These are phyloP conservation scores for Pachycephala philippinensis DNA, from an alignment of 2,113 vertebrate species.

Conservation along the genomic window DNA sequence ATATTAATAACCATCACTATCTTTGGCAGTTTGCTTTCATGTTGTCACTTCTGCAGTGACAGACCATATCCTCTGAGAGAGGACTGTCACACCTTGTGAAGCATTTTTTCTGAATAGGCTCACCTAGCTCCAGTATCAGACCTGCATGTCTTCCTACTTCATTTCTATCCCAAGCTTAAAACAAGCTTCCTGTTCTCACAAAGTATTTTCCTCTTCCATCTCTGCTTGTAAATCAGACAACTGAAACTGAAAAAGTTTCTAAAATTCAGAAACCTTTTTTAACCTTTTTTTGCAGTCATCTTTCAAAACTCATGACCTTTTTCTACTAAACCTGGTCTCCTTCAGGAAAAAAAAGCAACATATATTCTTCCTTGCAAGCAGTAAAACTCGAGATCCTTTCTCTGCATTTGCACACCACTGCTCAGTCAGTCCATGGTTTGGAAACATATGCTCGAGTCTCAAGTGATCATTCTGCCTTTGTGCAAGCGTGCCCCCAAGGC, in stretches of 20 bases:
- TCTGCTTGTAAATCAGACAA: not conserved
- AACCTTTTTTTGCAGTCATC: not conserved
- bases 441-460: not conserved
- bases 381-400: not conserved
- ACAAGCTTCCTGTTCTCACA: not conserved
- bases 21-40: not conserved
- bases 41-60: not conserved
- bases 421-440: not conserved
- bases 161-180: not conserved
- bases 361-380: not conserved
- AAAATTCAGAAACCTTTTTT: not conserved
- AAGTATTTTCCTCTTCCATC: not conserved
- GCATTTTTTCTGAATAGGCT: not conserved
- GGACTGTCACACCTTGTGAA: not conserved
- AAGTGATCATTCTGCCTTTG: not conserved
- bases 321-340: not conserved
- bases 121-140: not conserved
- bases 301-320: not conserved
- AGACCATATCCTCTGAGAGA: not conserved
- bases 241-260: not conserved
- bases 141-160: not conserved
- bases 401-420: not conserved
- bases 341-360: not conserved
- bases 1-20: not conserved
- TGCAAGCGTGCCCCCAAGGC: not conserved